These are phyloP conservation scores for Periplaneta americana DNA, from an alignment of 1,140 invertebrate species.

Conservation along the genomic window DNA sequence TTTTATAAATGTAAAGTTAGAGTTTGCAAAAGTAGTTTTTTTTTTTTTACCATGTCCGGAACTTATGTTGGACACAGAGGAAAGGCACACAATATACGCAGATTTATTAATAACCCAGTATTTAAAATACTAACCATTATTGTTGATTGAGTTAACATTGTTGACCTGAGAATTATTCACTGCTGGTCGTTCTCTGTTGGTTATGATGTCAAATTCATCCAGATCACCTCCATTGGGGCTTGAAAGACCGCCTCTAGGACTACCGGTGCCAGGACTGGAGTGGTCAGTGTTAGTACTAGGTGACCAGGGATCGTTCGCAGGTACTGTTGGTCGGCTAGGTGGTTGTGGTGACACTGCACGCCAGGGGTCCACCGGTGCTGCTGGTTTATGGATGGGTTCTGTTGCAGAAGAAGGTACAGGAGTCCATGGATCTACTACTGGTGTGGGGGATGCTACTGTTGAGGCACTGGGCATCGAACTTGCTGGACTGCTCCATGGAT, in stretches of 20 bases:
- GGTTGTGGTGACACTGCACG: slow-evolving; percentile 8
- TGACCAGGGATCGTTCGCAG: slow-evolving; percentile 33
- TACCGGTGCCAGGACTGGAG: slow-evolving; percentile 24
- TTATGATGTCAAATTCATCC: slow-evolving; percentile 79
- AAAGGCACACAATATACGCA: too few species aligned
- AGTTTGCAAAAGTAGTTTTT: too few species aligned
- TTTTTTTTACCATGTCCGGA: too few species aligned
- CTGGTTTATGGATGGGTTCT: slow-evolving; percentile 17
- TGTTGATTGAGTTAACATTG: slow-evolving; percentile 37
- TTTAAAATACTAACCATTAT: slow-evolving; percentile 31
- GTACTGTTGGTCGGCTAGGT: slow-evolving; percentile 18
- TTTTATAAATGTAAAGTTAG: too few species aligned
- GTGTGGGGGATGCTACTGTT: slow-evolving; percentile 30
- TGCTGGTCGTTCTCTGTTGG: slow-evolving; percentile 49
- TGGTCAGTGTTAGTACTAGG: slow-evolving; percentile 22
- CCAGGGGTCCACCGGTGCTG: slow-evolving; percentile 5
- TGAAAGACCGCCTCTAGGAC: slow-evolving; percentile 19
- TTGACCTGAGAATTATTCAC: slow-evolving; percentile 14
- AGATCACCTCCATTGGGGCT: slow-evolving; percentile 47
- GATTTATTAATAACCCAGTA: too few species aligned
- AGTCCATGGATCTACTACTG: slow-evolving; percentile 51
- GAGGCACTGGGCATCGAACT: slow-evolving; percentile 29
- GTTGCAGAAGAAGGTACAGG: slow-evolving; percentile 32
- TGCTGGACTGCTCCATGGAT: slow-evolving; percentile 48
- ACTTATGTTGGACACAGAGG: too few species aligned